Evolutionary conservation across 2,797 vertebrate genomes (phyloP).

Genomic region (Anableps anableps): DNA sequence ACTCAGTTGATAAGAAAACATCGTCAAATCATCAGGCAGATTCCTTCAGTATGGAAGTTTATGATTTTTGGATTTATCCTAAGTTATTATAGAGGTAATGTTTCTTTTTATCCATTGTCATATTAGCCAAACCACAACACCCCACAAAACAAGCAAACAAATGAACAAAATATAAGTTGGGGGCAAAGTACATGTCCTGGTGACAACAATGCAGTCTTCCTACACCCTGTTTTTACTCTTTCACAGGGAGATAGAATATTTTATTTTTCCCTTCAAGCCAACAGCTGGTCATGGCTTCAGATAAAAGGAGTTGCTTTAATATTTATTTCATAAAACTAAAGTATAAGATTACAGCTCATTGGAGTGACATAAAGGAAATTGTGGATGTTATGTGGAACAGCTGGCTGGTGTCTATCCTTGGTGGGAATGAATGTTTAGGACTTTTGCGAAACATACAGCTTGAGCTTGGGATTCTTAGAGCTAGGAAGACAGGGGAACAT

Average conservation of each 20-base stretch:
- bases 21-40: not conserved
- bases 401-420: not conserved
- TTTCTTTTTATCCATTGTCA: not conserved
- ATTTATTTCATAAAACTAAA: not conserved
- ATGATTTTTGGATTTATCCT: not conserved
- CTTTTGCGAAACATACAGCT: not conserved
- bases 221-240: not conserved
- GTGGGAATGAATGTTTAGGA: not conserved
- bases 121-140: not conserved
- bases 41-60: not conserved
- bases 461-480: too few species aligned
- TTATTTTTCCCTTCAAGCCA: not conserved
- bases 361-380: not conserved
- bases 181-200: not conserved
- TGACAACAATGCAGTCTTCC: not conserved
- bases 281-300: constrained; percentile 4
- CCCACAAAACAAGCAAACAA: not conserved
- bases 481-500: too few species aligned
- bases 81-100: too few species aligned
- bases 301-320: not conserved
- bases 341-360: not conserved
- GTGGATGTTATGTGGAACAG: constrained; percentile 8
- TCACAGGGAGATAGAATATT: not conserved
- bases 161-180: not conserved
- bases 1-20: not conserved